Evolutionary conservation across 2,797 vertebrate species (phyloP).

Genomic region (Tragelaphus oryx): DNA sequence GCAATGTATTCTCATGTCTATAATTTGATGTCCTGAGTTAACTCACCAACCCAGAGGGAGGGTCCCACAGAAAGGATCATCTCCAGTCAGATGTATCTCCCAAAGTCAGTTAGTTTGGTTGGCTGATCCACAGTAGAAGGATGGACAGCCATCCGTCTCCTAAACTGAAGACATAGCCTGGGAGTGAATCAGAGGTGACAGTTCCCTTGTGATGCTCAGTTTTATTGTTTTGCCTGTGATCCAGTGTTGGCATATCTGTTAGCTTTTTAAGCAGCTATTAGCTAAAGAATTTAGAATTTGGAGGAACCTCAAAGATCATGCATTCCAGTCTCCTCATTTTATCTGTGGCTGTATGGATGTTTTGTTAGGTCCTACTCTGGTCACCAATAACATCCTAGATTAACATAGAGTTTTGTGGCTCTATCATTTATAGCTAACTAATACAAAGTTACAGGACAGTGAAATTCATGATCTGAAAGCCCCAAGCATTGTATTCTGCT

Average conservation of each 20-base stretch:
- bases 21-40: not conserved
- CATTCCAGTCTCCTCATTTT: not conserved
- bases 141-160: not conserved
- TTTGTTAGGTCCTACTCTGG: not conserved
- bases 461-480: not conserved
- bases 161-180: not conserved
- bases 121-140: not conserved
- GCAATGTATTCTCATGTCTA: not conserved
- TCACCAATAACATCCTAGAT: not conserved
- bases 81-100: not conserved
- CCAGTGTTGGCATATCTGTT: not conserved
- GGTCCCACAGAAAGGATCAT: not conserved
- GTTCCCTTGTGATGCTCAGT: not conserved
- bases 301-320: not conserved
- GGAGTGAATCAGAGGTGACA: not conserved
- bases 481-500: not conserved
- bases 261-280: not conserved
- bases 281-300: not conserved
- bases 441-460: not conserved
- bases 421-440: not conserved
- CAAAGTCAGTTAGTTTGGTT: not conserved
- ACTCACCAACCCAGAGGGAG: not conserved
- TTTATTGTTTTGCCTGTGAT: not conserved
- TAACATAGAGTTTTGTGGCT: not conserved
- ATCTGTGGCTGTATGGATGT: not conserved